Conservation (phyloP, 1,140 invertebrate species). For the Phymorhynchus buccinoides region DNA sequence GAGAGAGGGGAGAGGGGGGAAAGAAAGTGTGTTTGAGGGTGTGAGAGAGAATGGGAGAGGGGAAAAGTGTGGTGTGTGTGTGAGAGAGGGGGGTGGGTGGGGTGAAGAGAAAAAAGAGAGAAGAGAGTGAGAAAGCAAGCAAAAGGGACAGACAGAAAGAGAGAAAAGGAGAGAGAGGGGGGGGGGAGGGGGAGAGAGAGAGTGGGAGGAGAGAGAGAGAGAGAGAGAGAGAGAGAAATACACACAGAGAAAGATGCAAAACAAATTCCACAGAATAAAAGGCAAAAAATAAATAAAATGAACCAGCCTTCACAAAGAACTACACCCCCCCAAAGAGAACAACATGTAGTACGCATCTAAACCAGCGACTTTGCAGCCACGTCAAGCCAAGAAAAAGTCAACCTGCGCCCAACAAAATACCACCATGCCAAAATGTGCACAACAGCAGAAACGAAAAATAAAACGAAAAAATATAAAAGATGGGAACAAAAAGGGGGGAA, state of each 20-base stretch:
- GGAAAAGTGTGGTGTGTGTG: not conserved
- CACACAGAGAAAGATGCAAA: not conserved
- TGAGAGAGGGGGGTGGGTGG: not conserved
- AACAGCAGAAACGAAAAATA: no score
- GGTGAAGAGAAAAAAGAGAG: not conserved
- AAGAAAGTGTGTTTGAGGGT: no score
- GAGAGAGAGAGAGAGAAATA: not conserved
- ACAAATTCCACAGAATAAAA: no score
- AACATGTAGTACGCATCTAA: no score
- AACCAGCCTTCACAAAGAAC: not conserved
- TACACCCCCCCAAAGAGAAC: not conserved
- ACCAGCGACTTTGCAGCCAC: no score
- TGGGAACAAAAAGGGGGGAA: not conserved
- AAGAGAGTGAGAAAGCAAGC: not conserved
- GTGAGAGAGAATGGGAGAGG: not conserved
- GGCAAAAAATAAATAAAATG: no score
- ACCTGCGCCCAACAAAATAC: not conserved
- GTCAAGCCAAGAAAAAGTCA: not conserved
- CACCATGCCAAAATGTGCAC: not conserved
- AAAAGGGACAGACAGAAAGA: not conserved
- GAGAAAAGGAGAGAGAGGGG: not conserved
- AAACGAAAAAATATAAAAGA: not conserved
- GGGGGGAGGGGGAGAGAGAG: conserved; percentile 7
- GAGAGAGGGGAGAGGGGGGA: not conserved
- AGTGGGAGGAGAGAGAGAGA: not conserved